Percentiles rank a stretch among this genome's conserved stretches.
phyloP scores from a whole-genome alignment of 2,888 invertebrate species.

The Dynastes tityus region DNA sequence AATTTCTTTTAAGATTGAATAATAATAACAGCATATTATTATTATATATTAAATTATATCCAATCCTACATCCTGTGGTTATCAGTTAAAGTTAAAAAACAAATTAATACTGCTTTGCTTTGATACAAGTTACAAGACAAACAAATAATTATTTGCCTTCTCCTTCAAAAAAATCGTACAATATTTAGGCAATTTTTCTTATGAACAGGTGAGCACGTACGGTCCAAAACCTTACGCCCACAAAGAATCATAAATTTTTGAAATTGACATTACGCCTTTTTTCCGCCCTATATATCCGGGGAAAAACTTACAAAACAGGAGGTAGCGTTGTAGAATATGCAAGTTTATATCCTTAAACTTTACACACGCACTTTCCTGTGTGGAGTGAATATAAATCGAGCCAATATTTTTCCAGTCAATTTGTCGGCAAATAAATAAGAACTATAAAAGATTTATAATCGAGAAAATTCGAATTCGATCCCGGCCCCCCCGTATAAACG shows the following conservation, averaged over 20 bases:
- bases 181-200: neutral
- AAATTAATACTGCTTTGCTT: no score
- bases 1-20: no score
- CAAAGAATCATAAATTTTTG: conserved; percentile 15
- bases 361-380: conserved; percentile 36
- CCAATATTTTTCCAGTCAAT: conserved; percentile 49
- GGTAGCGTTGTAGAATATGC: conserved; percentile 21
- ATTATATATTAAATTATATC: no score
- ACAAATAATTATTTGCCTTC: no score
- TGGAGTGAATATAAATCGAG: conserved; percentile 44
- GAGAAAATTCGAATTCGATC: conserved; percentile 28
- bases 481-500: neutral
- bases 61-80: no score
- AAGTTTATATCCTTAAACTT: conserved; percentile 37
- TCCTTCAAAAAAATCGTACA: no score
- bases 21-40: no score
- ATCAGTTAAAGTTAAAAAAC: no score
- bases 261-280: conserved; percentile 5
- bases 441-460: conserved; percentile 47
- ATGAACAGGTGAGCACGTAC: neutral
- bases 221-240: neutral
- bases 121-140: no score
- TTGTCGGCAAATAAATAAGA: conserved; percentile 47
- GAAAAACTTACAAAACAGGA: conserved; percentile 16
- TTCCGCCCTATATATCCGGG: conserved; percentile 5